Evolutionary conservation across 2,888 invertebrate species (phyloP).

Genomic region (Sympetrum striolatum): DNA sequence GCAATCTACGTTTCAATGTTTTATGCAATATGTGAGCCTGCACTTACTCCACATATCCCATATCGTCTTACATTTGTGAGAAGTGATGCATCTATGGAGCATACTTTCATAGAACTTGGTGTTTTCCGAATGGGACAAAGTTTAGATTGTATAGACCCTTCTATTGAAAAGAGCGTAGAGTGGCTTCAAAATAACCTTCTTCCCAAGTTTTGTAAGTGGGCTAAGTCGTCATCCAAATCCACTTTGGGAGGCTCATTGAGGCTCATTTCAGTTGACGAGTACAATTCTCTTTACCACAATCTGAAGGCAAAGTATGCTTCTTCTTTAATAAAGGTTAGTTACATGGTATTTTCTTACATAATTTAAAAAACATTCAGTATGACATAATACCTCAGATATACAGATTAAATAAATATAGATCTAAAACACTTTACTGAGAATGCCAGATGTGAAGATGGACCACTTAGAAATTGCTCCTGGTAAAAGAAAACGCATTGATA

Average conservation of each 20-base stretch:
- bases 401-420: no score
- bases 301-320: conserved; percentile 81
- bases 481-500: no score
- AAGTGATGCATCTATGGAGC: conserved; percentile 56
- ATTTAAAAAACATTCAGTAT: neutral
- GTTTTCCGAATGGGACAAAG: conserved; percentile 56
- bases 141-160: conserved; percentile 22
- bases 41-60: conserved; percentile 56
- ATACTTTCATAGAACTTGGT: conserved; percentile 19
- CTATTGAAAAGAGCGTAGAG: conserved; percentile 51
- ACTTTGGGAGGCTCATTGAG: conserved; percentile 64
- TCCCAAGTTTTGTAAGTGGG: conserved; percentile 70
- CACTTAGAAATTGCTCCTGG: no score
- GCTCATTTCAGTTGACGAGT: conserved; percentile 72
- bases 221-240: conserved; percentile 51
- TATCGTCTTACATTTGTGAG: conserved; percentile 58
- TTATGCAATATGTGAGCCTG: conserved; percentile 23
- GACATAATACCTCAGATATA: no score
- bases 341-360: neutral
- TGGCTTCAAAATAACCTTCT: conserved; percentile 68
- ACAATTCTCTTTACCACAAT: conserved; percentile 73
- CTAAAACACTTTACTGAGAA: no score
- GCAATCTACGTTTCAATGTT: conserved; percentile 53
- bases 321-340: conserved; percentile 71
- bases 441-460: no score